These are phyloP conservation scores for Xenopus laevis DNA, from an alignment of 2,113 vertebrate genomes.

Conservation along the genomic window DNA sequence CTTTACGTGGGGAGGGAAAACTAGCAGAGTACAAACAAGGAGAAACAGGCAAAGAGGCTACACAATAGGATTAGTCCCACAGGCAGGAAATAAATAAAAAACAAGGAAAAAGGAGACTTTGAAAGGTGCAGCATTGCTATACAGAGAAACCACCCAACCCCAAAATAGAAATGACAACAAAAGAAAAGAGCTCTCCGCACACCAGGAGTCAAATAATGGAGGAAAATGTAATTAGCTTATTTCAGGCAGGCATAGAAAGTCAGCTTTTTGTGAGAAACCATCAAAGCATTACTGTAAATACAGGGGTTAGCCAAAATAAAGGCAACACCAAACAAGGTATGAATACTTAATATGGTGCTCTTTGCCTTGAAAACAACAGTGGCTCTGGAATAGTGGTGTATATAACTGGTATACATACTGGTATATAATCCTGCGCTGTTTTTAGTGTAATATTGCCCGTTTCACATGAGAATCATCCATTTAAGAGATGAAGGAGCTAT, in stretches of 20 bases:
- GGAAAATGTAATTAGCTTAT: constrained; percentile 41
- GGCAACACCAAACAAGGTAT: no score
- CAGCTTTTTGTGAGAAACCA: background rate
- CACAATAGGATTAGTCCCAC: constrained; percentile 42
- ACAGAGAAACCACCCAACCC: constrained; percentile 42
- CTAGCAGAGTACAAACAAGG: constrained; percentile 23
- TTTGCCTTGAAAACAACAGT: no score
- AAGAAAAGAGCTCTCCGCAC: constrained; percentile 23
- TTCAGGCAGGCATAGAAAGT: constrained; percentile 11
- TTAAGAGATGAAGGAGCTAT: no score
- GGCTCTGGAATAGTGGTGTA: no score
- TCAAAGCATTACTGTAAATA: background rate
- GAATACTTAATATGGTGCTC: no score
- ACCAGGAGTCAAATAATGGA: constrained; percentile 24
- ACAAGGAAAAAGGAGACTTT: constrained; percentile 29
- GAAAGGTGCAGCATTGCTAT: constrained; percentile 19
- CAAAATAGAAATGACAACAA: constrained; percentile 32
- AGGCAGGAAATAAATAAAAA: constrained; percentile 37
- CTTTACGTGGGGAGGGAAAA: constrained; percentile 15
- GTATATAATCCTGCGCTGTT: no score
- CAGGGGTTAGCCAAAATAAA: background rate
- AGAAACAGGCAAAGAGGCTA: constrained; percentile 20
- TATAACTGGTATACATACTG: no score
- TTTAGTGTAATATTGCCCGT: no score
- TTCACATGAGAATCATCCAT: no score